phyloP scores from a whole-genome alignment of 2,113 vertebrate genomes.

The Perca fluviatilis region DNA sequence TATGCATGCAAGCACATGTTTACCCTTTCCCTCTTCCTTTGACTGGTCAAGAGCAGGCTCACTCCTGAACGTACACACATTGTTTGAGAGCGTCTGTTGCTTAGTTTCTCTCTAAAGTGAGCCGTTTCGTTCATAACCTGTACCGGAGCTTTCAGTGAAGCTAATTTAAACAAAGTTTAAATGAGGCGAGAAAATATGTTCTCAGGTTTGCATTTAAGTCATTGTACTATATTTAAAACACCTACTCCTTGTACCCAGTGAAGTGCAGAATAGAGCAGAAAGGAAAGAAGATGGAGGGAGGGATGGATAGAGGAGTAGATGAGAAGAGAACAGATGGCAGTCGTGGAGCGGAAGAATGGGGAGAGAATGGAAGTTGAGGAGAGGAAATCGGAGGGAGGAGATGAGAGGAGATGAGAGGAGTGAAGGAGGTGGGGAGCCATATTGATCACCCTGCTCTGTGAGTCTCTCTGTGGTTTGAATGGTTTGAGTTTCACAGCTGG shows the following conservation, averaged over 20 bases:
- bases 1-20: too few relatives aligned
- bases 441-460: conserved; percentile 64
- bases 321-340: background rate
- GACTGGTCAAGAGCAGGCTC: too few relatives aligned
- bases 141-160: background rate
- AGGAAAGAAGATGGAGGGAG: background rate
- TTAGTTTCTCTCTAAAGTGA: too few relatives aligned
- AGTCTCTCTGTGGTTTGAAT: conserved; percentile 70
- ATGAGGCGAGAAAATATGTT: background rate
- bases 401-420: conserved; percentile 54
- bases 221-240: background rate
- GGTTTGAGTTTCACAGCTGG: conserved; percentile 69
- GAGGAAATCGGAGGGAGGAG: conserved; percentile 39
- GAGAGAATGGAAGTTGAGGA: conserved; percentile 5
- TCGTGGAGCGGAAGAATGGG: background rate
- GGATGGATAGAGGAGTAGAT: background rate
- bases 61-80: too few relatives aligned
- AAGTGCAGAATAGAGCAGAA: background rate
- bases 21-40: too few relatives aligned
- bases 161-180: background rate
- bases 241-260: background rate
- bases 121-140: too few relatives aligned
- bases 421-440: conserved; percentile 27
- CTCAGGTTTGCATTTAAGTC: background rate
- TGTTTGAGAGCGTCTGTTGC: too few relatives aligned